Evolutionary conservation across 2,113 vertebrate genomes (phyloP).

Genomic region (Elanoides forficatus): DNA sequence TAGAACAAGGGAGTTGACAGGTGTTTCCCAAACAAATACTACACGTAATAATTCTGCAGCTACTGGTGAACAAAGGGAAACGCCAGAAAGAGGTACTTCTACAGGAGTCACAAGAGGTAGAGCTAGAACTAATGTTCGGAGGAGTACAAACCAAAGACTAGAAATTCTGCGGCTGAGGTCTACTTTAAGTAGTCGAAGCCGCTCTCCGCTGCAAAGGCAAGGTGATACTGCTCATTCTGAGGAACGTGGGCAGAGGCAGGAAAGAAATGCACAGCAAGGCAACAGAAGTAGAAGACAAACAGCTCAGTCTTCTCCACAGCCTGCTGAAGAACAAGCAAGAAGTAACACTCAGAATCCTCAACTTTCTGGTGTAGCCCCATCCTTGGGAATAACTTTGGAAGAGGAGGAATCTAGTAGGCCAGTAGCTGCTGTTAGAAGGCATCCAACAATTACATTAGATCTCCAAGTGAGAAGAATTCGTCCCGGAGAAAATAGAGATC

Average conservation of each 20-base stretch:
- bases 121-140: conserved; percentile 77
- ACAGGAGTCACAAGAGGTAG: conserved; percentile 78
- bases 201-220: conserved; percentile 82
- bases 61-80: conserved; percentile 32
- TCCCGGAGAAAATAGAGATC: conserved; percentile 87
- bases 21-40: background rate
- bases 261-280: conserved; percentile 25
- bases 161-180: conserved; percentile 77
- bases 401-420: conserved; percentile 76
- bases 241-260: conserved; percentile 10
- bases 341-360: conserved; percentile 18
- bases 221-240: background rate
- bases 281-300: conserved; percentile 50
- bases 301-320: conserved; percentile 14
- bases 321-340: conserved; percentile 21
- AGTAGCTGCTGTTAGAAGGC: conserved; percentile 74
- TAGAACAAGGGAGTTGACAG: conserved; percentile 10
- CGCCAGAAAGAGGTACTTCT: background rate
- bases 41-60: background rate
- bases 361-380: conserved; percentile 61
- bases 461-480: conserved; percentile 91
- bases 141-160: conserved; percentile 80
- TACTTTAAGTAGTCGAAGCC: conserved; percentile 80
- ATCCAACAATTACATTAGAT: conserved; percentile 91
- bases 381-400: conserved; percentile 73